A percentile compares a stretch with the other conserved stretches of the same genome.
phyloP scores from a whole-genome alignment of 2,797 vertebrate genomes.

The Poecilia velifera region DNA sequence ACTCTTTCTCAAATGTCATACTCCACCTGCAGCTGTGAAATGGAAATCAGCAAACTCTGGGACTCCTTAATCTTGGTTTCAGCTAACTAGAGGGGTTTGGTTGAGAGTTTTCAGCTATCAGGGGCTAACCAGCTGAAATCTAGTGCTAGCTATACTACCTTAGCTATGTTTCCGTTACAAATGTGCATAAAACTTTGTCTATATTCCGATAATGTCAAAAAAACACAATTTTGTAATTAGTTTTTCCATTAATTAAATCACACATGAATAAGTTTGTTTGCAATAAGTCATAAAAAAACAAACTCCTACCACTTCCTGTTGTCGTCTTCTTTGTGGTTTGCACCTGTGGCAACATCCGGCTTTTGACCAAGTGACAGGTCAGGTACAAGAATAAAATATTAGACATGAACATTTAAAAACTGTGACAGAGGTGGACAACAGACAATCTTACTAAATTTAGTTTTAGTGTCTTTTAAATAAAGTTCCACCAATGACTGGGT shows the following conservation, averaged over 20 bases:
- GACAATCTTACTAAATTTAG: neutral
- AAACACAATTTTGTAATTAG: too few relatives aligned
- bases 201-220: too few relatives aligned
- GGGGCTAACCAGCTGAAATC: slow-evolving; percentile 36
- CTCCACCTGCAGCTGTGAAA: slow-evolving; percentile 59
- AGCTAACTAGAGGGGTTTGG: slow-evolving; percentile 33
- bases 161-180: too few relatives aligned
- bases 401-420: neutral
- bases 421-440: neutral
- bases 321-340: too few relatives aligned
- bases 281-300: too few relatives aligned
- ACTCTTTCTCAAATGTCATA: slow-evolving; percentile 41
- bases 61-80: slow-evolving; percentile 17
- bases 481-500: too few relatives aligned
- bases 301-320: too few relatives aligned
- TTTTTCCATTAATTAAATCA: too few relatives aligned
- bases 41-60: slow-evolving; percentile 17
- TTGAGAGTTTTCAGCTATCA: slow-evolving; percentile 31
- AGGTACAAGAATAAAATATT: neutral
- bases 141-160: slow-evolving; percentile 16
- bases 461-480: too few relatives aligned
- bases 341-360: too few relatives aligned
- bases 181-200: too few relatives aligned
- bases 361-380: neutral
- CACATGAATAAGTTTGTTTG: too few relatives aligned